phyloP scores from a whole-genome alignment of 2,113 vertebrate species.

The Antechinus flavipes region DNA sequence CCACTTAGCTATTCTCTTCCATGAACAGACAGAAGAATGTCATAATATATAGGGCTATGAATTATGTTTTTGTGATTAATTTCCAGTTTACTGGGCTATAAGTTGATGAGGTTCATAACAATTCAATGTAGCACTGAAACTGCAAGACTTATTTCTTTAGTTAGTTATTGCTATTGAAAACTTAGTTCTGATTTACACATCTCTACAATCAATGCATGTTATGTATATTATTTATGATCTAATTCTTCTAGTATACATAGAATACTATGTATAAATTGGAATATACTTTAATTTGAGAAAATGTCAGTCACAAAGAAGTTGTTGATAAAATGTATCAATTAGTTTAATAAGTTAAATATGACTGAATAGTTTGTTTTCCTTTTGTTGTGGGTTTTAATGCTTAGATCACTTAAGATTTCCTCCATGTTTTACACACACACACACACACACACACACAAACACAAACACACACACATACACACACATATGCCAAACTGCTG shows the following conservation, averaged over 20 bases:
- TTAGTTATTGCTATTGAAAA: constrained; percentile 48
- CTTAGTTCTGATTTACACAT: background rate
- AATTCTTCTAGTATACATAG: constrained; percentile 47
- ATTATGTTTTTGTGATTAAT: background rate
- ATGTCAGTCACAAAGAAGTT: constrained; percentile 46
- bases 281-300: constrained; percentile 69
- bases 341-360: constrained; percentile 56
- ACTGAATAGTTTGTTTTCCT: constrained; percentile 15
- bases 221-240: constrained; percentile 46
- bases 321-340: constrained; percentile 48
- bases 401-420: constrained; percentile 15
- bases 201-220: constrained; percentile 49
- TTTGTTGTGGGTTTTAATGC: background rate
- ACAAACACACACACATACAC: background rate
- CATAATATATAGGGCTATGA: background rate
- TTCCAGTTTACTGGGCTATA: background rate
- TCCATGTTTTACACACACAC: background rate
- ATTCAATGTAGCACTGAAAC: constrained; percentile 20
- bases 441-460: no score
- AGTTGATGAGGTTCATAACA: background rate
- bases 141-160: constrained; percentile 22
- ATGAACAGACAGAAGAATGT: background rate
- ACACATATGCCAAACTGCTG: background rate
- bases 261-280: constrained; percentile 51
- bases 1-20: background rate